phyloP scores from a whole-genome alignment of 2,113 vertebrate genomes.

The Antidorcas marsupialis region DNA sequence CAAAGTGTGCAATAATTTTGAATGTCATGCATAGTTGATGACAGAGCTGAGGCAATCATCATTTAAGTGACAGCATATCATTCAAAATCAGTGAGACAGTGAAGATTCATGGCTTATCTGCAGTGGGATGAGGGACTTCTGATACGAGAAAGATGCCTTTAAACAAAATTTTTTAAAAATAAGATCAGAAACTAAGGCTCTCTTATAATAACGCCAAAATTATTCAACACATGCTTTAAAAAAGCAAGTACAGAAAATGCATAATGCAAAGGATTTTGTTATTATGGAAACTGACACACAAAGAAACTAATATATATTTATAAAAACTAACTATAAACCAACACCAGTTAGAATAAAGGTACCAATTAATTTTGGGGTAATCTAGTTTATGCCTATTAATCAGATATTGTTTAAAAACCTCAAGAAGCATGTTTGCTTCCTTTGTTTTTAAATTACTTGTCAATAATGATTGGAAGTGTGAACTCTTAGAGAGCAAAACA shows the following conservation, averaged over 20 bases:
- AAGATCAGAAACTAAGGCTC: background rate
- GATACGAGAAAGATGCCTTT: constrained; percentile 53
- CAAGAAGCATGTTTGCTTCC: constrained; percentile 63
- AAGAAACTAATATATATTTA: background rate
- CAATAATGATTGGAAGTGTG: background rate
- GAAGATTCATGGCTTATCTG: constrained; percentile 15
- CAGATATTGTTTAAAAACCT: constrained; percentile 48
- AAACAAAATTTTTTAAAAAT: background rate
- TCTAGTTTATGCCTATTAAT: constrained; percentile 49
- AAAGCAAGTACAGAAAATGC: background rate
- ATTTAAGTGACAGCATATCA: constrained; percentile 41
- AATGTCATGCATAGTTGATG: constrained; percentile 23
- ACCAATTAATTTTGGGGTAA: constrained; percentile 28
- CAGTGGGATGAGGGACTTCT: constrained; percentile 24
- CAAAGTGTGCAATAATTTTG: constrained; percentile 46
- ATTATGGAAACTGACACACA: rapidly evolving
- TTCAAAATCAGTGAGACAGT: constrained; percentile 54
- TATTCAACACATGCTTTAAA: background rate
- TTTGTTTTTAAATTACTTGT: constrained; percentile 30
- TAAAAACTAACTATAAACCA: background rate
- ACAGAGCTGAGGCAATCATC: constrained; percentile 57
- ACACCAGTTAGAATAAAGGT: constrained; percentile 29
- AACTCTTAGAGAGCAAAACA: background rate
- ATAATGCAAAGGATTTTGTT: background rate
- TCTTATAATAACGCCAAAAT: constrained; percentile 34